Conservation (phyloP, 2,797 vertebrate genomes). For the Arrhamphus sclerolepis region DNA sequence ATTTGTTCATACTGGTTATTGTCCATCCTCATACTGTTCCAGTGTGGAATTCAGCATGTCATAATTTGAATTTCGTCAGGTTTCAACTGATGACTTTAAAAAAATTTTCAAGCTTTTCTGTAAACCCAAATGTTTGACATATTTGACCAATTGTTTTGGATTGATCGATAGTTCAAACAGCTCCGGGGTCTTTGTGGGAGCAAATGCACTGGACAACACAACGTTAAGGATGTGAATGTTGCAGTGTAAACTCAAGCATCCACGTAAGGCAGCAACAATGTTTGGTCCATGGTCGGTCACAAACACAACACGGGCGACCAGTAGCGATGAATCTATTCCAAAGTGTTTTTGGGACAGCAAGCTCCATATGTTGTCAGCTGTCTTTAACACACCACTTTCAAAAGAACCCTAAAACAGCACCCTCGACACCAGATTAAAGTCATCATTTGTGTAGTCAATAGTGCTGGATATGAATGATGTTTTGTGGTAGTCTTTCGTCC, state of each 20-base stretch:
- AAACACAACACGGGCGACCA: too few relatives aligned
- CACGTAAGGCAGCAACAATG: too few relatives aligned
- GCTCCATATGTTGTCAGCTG: background rate
- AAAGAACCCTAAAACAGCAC: background rate
- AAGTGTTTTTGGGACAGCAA: background rate
- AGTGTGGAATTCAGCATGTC: background rate
- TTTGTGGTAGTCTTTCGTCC: background rate
- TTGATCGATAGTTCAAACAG: background rate
- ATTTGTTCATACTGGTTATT: background rate
- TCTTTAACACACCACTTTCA: background rate
- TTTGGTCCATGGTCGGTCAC: too few relatives aligned
- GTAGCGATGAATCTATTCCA: too few relatives aligned
- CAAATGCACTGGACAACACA: too few relatives aligned
- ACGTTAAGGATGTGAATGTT: too few relatives aligned
- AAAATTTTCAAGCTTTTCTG: background rate
- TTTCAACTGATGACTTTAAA: background rate
- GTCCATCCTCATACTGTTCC: background rate
- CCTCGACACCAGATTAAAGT: background rate
- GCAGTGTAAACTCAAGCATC: too few relatives aligned
- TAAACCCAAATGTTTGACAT: background rate
- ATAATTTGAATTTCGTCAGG: background rate
- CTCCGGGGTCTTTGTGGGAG: background rate
- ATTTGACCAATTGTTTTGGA: background rate
- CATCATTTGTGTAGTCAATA: background rate
- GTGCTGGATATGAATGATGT: background rate